Evolutionary conservation across 2,888 invertebrate species (phyloP).

Genomic region (Himalopsyche anomala): DNA sequence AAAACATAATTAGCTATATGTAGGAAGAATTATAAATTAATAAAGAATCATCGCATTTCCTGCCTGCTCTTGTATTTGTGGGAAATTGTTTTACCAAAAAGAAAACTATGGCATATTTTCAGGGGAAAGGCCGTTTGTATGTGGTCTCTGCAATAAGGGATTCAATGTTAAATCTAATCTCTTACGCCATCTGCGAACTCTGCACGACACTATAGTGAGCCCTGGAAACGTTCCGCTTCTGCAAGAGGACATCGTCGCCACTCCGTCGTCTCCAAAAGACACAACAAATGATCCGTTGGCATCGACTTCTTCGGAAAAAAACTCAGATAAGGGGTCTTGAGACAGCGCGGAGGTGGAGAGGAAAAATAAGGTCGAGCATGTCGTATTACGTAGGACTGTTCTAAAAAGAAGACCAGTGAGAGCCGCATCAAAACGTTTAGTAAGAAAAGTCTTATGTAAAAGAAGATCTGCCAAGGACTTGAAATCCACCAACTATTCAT

Average conservation of each 20-base stretch:
- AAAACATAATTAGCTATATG: neutral
- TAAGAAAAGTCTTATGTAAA: constrained; percentile 59
- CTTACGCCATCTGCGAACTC: constrained; percentile 83
- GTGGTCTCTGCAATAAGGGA: constrained; percentile 85
- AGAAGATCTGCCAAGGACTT: constrained; percentile 58
- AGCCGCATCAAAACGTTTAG: neutral
- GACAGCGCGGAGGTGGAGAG: constrained; percentile 60
- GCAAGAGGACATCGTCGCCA: constrained; percentile 66
- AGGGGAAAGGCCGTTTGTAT: constrained; percentile 85
- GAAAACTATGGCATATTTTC: neutral
- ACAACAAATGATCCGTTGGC: constrained; percentile 46
- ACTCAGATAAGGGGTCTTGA: constrained; percentile 60
- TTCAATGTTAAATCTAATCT: constrained; percentile 88
- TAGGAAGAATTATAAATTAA: neutral
- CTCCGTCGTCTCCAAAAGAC: constrained; percentile 51
- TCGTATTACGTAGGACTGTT: constrained; percentile 62
- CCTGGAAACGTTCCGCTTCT: constrained; percentile 70
- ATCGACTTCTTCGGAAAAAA: constrained; percentile 60
- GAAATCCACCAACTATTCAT: constrained; percentile 69
- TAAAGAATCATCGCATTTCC: neutral
- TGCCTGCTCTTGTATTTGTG: neutral
- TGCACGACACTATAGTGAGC: constrained; percentile 82
- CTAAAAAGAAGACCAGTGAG: constrained; percentile 2
- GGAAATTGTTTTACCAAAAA: neutral
- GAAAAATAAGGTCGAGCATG: constrained; percentile 67